Evolutionary conservation across 2,888 invertebrate species (phyloP).

Genomic region (Carcina quercana): DNA sequence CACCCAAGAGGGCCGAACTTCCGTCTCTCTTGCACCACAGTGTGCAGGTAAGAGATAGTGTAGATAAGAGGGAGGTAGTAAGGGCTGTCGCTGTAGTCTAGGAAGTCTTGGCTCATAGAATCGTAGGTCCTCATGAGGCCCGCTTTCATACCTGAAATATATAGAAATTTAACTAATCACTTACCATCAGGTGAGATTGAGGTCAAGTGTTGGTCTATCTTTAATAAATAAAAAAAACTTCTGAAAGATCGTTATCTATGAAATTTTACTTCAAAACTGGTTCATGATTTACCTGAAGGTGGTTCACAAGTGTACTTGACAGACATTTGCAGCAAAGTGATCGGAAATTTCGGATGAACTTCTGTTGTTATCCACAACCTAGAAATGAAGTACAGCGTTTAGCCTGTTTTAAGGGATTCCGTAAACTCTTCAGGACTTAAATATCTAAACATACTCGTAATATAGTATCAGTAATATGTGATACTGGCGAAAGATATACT

Average conservation of each 20-base stretch:
- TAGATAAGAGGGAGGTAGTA: slow-evolving; percentile 90
- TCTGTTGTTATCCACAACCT: slow-evolving; percentile 93
- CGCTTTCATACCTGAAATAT: slow-evolving; percentile 82
- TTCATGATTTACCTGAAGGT: slow-evolving; percentile 77
- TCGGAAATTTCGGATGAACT: slow-evolving; percentile 84
- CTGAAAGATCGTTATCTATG: too few relatives aligned
- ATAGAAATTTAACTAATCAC: too few relatives aligned
- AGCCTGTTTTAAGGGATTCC: too few relatives aligned
- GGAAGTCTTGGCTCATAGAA: slow-evolving; percentile 87
- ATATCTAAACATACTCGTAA: too few relatives aligned
- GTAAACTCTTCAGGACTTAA: too few relatives aligned
- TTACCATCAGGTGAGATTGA: too few relatives aligned
- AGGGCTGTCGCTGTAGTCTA: slow-evolving; percentile 86
- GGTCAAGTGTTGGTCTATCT: too few relatives aligned
- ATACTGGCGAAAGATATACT: not conserved
- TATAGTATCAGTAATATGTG: too few relatives aligned
- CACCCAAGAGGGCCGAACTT: slow-evolving; percentile 93
- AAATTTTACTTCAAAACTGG: too few relatives aligned
- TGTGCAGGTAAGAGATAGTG: slow-evolving; percentile 89
- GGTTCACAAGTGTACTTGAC: slow-evolving; percentile 94
- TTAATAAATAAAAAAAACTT: not conserved
- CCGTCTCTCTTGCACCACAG: slow-evolving; percentile 88
- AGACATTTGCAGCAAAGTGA: slow-evolving; percentile 87
- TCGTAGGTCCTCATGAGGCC: slow-evolving; percentile 88
- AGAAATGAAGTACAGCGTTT: too few relatives aligned